A percentile compares a stretch with the other conserved stretches of the same genome.
These are phyloP conservation scores for Kuschelorhynchus macadamiae DNA, from an alignment of 2,888 invertebrate species.

Conservation along the genomic window DNA sequence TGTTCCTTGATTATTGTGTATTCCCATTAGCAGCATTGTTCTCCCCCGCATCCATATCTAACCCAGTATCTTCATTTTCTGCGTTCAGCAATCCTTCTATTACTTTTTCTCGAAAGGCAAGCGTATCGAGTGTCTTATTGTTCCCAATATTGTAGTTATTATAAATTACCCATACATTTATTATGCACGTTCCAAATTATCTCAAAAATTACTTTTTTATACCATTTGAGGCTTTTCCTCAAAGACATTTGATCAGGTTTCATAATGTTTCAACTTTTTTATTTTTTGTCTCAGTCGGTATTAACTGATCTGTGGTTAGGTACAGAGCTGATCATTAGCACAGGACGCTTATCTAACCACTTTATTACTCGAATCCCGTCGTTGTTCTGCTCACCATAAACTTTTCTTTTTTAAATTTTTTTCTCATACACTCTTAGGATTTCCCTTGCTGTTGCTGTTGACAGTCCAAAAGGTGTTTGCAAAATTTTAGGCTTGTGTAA, in stretches of 20 bases:
- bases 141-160: not conserved
- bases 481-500: slow-evolving; percentile 38
- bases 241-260: slow-evolving; percentile 27
- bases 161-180: slow-evolving; percentile 31
- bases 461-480: slow-evolving; percentile 31
- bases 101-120: not conserved
- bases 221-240: slow-evolving; percentile 39
- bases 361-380: slow-evolving; percentile 14
- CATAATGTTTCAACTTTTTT: slow-evolving; percentile 13
- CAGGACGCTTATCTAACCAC: slow-evolving; percentile 31
- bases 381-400: slow-evolving; percentile 11
- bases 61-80: too few species aligned
- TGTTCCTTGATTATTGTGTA: not conserved
- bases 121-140: not conserved
- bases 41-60: not conserved
- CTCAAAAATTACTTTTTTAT: slow-evolving; percentile 43
- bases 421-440: slow-evolving; percentile 20
- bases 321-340: slow-evolving; percentile 9
- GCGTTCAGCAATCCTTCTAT: not conserved
- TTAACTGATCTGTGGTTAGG: not conserved
- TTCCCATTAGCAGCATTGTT: not conserved
- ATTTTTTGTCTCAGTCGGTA: not conserved
- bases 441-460: slow-evolving; percentile 26
- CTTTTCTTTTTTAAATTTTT: slow-evolving; percentile 25
- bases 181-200: slow-evolving; percentile 37